Base-by-base conservation (phyloP, 2,888 invertebrate species). In the Drosophila vallismaia region DNA sequence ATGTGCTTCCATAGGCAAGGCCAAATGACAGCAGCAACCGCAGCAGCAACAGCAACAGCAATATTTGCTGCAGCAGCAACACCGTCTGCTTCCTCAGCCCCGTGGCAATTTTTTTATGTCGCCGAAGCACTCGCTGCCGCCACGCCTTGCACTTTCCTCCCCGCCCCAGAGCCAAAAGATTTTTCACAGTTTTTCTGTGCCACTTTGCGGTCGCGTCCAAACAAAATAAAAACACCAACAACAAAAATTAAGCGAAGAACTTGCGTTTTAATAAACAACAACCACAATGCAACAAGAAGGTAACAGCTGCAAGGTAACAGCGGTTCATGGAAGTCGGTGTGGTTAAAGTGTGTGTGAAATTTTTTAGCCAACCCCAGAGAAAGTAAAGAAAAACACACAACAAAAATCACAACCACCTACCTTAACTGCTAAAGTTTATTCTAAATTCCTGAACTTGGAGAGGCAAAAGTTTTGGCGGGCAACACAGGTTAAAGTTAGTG, bases 211-310 rank as follows among this genome's bases (percentile, higher is more conserved):
- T 58, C 8, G 74, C 48, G 60, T 55, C 54, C 12, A 79, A 78
- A 63, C 52, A 36, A 56, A 51, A 46, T 24, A 50, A 52, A 48
- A 62, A 66, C 66, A 64, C 14, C 71, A 73, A 9, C 53, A 55
- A 33, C 28, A 12, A 57, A 59, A 54, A 56, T 74, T 54, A 58
- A 79, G 71, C 83, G 77, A 75, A 77, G 86, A 86, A 86, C 77
- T 63, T 63, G 77, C 63, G 67, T 60, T 86, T 83, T 86, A 77
- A 83, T 88, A 88, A 83, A 86, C 69, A 82, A 53, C 70, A 63
- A n/a, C 53, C 62, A 56, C 45, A 78, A 54, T 49, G 55, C 38
- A 36, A 29, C 40, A 26, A 42, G 40, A 8, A 42, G 40, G 38
- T 49, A 59, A 28, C 73, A 64, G 33, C 63, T 69, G 71, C 52